A percentile compares a stretch with the other conserved stretches of the same genome.
phyloP scores from a whole-genome alignment of 2,888 invertebrate genomes.

The Catocala sponsa region DNA sequence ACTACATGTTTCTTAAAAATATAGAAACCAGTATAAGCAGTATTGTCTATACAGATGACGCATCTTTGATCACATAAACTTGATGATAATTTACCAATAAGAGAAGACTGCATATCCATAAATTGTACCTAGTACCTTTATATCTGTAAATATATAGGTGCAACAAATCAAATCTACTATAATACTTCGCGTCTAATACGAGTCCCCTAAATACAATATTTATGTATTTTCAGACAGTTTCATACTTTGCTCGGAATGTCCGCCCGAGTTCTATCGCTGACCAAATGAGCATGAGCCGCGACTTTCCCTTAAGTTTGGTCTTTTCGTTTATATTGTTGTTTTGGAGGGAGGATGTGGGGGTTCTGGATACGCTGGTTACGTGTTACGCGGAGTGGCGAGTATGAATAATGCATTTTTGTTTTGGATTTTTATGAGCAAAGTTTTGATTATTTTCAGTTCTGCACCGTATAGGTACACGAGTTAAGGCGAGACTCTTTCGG shows the following conservation, averaged over 20 bases:
- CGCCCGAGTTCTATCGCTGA: conserved; percentile 68
- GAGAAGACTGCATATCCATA: too few species aligned
- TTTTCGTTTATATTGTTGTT: conserved; percentile 60
- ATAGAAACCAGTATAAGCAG: too few species aligned
- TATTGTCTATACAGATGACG: too few species aligned
- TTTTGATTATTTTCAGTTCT: conserved; percentile 88
- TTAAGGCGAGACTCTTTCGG: conserved; percentile 67
- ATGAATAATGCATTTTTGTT: conserved; percentile 89
- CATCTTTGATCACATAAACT: too few species aligned
- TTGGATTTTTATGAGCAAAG: conserved; percentile 88
- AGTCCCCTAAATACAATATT: conserved; percentile 84
- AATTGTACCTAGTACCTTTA: conserved; percentile 4
- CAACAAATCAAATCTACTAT: conserved; percentile 55
- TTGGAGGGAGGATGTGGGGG: conserved; percentile 54
- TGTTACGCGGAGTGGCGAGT: conserved; percentile 77
- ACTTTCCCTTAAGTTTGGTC: conserved; percentile 51
- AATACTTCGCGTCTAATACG: conserved; percentile 56
- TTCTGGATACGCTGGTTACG: conserved; percentile 64
- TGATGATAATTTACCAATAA: too few species aligned
- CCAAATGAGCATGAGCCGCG: conserved; percentile 69
- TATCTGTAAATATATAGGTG: conserved; percentile 31
- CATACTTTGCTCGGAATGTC: conserved; percentile 82
- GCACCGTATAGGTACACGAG: conserved; percentile 75
- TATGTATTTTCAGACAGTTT: conserved; percentile 86
- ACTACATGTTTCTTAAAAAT: too few species aligned